Conservation (phyloP, 2,797 vertebrate species). For the Pristis pectinata region DNA sequence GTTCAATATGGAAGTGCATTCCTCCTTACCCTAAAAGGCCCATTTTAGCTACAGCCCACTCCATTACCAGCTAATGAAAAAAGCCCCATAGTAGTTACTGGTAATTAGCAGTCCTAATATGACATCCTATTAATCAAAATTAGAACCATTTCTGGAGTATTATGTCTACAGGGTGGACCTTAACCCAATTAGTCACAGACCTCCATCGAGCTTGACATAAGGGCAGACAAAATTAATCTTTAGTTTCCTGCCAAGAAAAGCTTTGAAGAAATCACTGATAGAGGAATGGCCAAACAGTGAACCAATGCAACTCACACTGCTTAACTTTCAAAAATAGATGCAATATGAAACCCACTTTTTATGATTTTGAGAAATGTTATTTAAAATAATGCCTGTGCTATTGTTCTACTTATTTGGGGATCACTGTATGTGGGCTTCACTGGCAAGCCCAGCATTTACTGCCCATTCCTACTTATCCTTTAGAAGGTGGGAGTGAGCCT, state of each 20-base stretch:
- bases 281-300: not conserved
- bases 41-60: not conserved
- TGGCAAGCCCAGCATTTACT: no score
- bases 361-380: not conserved
- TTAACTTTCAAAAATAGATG: not conserved
- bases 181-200: constrained; percentile 12
- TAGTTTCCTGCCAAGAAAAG: not conserved
- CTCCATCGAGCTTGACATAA: constrained; percentile 2
- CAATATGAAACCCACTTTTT: not conserved
- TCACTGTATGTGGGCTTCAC: no score
- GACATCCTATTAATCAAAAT: constrained; percentile 37
- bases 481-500: no score
- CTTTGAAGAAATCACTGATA: constrained; percentile 4
- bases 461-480: no score
- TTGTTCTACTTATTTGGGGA: not conserved
- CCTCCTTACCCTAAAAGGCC: not conserved
- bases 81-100: constrained; percentile 17
- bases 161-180: constrained; percentile 20
- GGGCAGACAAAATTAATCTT: constrained; percentile 34
- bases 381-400: no score
- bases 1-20: not conserved
- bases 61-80: constrained; percentile 32
- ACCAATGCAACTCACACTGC: not conserved
- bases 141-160: constrained; percentile 32
- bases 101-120: constrained; percentile 31